Evolutionary conservation across 2,797 vertebrate species (phyloP), one percentile per base, ranked within the genome.

Genomic region (Discoglossus pictus): DNA sequence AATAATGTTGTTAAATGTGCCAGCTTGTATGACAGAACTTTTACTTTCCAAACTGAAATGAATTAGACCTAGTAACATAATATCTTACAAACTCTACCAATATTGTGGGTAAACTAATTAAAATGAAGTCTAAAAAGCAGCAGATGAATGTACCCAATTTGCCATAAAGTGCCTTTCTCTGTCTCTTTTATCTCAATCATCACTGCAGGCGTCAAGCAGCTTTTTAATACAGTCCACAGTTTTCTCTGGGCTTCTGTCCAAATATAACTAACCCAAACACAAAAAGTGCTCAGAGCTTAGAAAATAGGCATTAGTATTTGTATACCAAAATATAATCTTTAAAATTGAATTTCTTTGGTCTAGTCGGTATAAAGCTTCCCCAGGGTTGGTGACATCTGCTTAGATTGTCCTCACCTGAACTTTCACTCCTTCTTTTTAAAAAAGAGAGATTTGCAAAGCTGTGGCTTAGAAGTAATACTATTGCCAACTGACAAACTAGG

Each of bases 151-250:
- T 17, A 27, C 7, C 43, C 52, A 35, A 62, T 63, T 40, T 63
- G 31, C 24, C 51, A 70, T 62, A 48, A 34, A 55, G 43, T 35
- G 18, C n/a, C 36, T n/a, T 54, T 21, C 18, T 15, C 35, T 56
- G 51, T 48, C 67, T 55, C 42, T 36, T 62, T 25, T 56, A 50
- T 70, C 52, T 56, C 53, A 62, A 55, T 69, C 43, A 48, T 48
- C 51, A 40, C 35, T 18, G 6, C 46, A 48, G 50, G 61, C 59
- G 50, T 23, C 20, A 13, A 47, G 47, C 16, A 50, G 60, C 23
- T 56, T 70, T 65, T 70, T 63, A 63, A 70, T 70, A 63, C 38
- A 63, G 59, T 63, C 51, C 18, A 50, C 35, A 11, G 8, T 40
- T 56, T 63, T 18, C 42, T 63, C 60, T 27, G 52, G 67, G 67